These are phyloP conservation scores for Narcine bancroftii DNA, from an alignment of 2,113 vertebrate genomes.

Conservation along the genomic window DNA sequence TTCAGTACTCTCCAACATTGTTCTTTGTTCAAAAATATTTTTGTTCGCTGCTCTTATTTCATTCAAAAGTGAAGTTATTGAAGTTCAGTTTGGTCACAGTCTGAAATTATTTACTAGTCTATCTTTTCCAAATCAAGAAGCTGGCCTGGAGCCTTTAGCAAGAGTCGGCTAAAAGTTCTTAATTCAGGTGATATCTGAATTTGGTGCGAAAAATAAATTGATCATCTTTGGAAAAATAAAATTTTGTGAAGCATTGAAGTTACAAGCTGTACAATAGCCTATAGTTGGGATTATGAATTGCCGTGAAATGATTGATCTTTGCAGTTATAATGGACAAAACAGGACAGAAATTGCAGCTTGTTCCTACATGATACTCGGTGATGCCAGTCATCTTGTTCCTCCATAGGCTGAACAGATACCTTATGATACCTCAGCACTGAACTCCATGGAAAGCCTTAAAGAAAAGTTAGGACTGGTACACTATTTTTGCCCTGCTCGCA, in stretches of 20 bases:
- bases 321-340: neutral
- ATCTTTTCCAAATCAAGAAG: neutral
- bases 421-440: too few species aligned
- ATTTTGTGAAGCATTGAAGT: neutral
- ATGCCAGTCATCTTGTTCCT: too few species aligned
- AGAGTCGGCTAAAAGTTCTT: neutral
- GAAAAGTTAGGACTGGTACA: too few species aligned
- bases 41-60: neutral
- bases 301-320: neutral
- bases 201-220: conserved; percentile 3
- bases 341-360: neutral
- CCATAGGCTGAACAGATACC: too few species aligned
- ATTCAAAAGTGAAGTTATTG: neutral
- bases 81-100: neutral
- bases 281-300: neutral
- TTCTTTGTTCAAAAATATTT: neutral
- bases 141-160: neutral
- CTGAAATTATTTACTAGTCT: neutral
- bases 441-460: too few species aligned
- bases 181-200: neutral
- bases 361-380: too few species aligned
- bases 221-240: neutral
- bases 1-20: neutral
- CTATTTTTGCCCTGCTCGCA: neutral
- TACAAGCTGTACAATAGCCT: neutral